Evolutionary conservation across 2,888 invertebrate species (phyloP).

Genomic region (Folsomia manolachei): DNA sequence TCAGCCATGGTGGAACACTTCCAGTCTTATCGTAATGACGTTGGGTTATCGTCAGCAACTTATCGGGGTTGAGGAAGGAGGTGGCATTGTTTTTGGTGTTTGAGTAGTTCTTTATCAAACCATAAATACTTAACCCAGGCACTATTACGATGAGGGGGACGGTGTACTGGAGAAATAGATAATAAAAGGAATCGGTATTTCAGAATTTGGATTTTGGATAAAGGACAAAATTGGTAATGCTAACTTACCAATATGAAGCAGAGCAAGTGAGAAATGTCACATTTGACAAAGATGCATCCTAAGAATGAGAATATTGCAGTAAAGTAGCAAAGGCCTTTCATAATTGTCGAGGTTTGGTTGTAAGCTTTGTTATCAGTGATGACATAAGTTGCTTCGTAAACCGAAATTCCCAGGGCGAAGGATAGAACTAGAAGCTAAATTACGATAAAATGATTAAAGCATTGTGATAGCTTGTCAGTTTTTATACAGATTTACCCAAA

Average conservation of each 20-base stretch:
- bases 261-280: conserved; percentile 5
- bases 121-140: not conserved
- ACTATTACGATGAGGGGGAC: not conserved
- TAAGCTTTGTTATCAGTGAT: not conserved
- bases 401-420: not conserved
- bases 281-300: conserved; percentile 16
- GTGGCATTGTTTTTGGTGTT: not conserved
- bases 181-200: not conserved
- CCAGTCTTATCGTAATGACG: no score
- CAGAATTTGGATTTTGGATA: no score
- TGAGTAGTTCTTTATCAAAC: not conserved
- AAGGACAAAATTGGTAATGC: no score
- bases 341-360: not conserved
- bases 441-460: no score
- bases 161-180: not conserved
- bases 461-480: not conserved
- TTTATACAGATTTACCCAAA: not conserved
- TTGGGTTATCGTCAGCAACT: no score
- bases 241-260: conserved; percentile 13
- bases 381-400: conserved; percentile 5
- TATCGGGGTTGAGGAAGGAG: not conserved
- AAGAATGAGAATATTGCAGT: not conserved
- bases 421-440: not conserved
- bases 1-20: no score
- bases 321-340: conserved; percentile 9